Conservation (phyloP, 2,888 invertebrate genomes). For the Volucella zonaria region DNA sequence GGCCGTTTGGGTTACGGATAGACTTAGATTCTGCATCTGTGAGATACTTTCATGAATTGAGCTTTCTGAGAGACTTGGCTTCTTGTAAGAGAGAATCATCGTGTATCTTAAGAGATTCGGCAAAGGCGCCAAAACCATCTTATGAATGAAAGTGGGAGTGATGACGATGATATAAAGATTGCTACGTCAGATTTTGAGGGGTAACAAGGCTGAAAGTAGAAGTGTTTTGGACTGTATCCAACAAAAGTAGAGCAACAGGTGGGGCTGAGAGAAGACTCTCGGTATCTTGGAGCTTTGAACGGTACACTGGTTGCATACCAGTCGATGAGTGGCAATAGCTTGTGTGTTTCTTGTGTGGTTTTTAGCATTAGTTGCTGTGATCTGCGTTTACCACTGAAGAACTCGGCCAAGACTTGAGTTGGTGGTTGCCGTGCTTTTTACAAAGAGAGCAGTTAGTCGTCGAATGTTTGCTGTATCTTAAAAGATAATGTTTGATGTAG, state of each 20-base stretch:
- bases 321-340: neutral
- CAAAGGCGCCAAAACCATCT: constrained; percentile 21
- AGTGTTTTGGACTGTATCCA: constrained; percentile 53
- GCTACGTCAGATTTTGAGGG: constrained; percentile 59
- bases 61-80: neutral
- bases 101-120: constrained; percentile 44
- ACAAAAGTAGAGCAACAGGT: constrained; percentile 59
- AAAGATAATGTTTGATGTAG: constrained; percentile 60
- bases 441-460: constrained; percentile 57
- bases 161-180: constrained; percentile 18
- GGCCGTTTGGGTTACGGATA: constrained; percentile 58
- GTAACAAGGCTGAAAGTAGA: constrained; percentile 58
- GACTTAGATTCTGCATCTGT: neutral
- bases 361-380: constrained; percentile 58
- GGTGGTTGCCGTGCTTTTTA: constrained; percentile 32
- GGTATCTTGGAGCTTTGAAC: constrained; percentile 57
- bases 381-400: constrained; percentile 44
- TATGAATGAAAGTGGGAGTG: constrained; percentile 70
- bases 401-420: constrained; percentile 57
- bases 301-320: constrained; percentile 60
- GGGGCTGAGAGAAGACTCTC: constrained; percentile 52
- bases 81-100: constrained; percentile 11
- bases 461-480: constrained; percentile 55
- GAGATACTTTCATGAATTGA: constrained; percentile 27
- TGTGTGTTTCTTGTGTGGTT: constrained; percentile 38